A percentile compares a stretch with the other conserved stretches of the same genome.
Evolutionary conservation across 2,888 invertebrate species (phyloP).

Genomic region (Tipula confusa): DNA sequence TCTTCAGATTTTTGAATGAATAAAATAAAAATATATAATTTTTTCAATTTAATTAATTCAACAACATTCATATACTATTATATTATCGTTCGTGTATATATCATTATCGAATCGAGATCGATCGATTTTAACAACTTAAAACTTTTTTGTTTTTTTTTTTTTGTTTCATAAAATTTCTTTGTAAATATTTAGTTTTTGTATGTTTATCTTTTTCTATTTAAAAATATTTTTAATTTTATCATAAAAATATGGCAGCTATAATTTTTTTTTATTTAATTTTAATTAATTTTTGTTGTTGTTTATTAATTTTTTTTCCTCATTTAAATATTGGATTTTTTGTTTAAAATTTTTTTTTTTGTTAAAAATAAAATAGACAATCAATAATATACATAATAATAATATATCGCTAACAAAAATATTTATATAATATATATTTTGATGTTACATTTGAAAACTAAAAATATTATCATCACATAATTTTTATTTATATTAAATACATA

Average conservation of each 20-base stretch:
- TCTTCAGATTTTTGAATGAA: neutral
- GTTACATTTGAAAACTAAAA: neutral
- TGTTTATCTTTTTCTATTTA: neutral
- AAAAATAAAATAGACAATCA: conserved; percentile 25
- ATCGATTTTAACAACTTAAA: neutral
- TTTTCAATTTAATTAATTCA: neutral
- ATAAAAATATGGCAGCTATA: neutral
- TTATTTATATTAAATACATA: neutral
- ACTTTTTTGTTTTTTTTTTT: neutral
- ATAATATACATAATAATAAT: neutral
- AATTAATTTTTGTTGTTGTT: neutral
- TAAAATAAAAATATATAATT: neutral
- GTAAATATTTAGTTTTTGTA: conserved; percentile 4
- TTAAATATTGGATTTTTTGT: neutral
- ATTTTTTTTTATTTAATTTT: neutral
- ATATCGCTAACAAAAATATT: neutral
- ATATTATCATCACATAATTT: neutral
- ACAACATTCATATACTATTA: neutral
- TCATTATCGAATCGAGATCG: neutral
- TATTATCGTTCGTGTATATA: too few species aligned
- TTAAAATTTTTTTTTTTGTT: neutral
- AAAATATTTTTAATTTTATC: neutral
- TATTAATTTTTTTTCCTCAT: neutral
- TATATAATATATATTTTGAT: neutral
- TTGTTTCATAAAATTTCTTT: neutral